Conservation (phyloP, 2,888 invertebrate genomes). For the Ormyrus pomaceus region DNA sequence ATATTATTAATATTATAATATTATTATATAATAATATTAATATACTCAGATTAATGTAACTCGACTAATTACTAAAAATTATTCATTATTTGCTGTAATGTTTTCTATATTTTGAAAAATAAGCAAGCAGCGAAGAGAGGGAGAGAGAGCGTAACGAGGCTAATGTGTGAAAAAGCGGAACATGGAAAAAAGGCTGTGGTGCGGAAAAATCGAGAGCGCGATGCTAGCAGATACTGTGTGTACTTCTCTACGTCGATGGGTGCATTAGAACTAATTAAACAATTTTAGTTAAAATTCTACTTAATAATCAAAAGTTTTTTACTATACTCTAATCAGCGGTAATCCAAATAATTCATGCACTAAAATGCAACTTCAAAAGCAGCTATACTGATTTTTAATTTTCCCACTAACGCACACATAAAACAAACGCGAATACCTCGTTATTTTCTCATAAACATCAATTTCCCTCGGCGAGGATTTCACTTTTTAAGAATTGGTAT, state of each 20-base stretch:
- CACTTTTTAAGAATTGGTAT: conserved; percentile 44
- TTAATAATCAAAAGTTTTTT: no score
- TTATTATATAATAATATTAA: no score
- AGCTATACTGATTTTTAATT: conserved; percentile 29
- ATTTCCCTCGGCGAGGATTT: conserved; percentile 35
- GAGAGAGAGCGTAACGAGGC: conserved; percentile 53
- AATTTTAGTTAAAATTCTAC: neutral
- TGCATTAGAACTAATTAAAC: conserved; percentile 35
- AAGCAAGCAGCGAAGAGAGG: neutral
- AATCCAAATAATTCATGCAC: no score
- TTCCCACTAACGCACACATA: neutral
- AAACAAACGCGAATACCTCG: conserved; percentile 30
- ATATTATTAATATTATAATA: no score
- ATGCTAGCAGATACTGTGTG: neutral
- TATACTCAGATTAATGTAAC: no score
- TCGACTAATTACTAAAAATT: no score
- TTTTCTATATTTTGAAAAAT: no score
- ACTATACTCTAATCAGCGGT: no score
- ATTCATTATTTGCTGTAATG: no score
- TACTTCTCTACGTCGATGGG: neutral
- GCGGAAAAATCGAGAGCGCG: conserved; percentile 49
- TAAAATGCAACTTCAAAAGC: conserved; percentile 8
- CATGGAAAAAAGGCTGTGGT: conserved; percentile 45
- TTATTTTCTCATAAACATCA: conserved; percentile 46
- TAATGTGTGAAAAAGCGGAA: conserved; percentile 52